Conservation (phyloP, 1,140 invertebrate genomes). For the Bilobella aurantiaca region DNA sequence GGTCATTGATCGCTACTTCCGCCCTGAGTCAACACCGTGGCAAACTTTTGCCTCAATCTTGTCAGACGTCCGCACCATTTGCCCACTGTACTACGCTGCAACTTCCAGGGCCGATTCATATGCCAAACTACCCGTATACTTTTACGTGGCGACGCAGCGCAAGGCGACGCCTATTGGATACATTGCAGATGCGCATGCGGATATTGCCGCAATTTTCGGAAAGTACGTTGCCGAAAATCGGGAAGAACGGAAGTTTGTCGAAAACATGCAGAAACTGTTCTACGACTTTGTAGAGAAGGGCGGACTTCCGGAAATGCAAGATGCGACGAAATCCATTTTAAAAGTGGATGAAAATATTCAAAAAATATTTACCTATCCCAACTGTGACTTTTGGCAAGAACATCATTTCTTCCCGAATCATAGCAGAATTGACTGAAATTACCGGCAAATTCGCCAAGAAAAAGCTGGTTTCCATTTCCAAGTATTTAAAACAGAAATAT, state of each 20-base stretch:
- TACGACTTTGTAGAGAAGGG: conserved; percentile 63
- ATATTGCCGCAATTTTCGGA: conserved; percentile 66
- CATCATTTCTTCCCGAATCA: conserved; percentile 61
- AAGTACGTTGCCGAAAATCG: conserved; percentile 57
- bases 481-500: no score
- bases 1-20: conserved; percentile 21
- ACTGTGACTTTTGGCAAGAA: conserved; percentile 63
- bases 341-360: conserved; percentile 44
- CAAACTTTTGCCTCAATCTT: conserved; percentile 48
- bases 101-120: conserved; percentile 44
- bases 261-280: conserved; percentile 68
- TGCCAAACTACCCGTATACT: conserved; percentile 45
- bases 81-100: conserved; percentile 55
- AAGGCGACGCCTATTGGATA: conserved; percentile 37
- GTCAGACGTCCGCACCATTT: conserved; percentile 65
- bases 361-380: conserved; percentile 43
- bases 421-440: conserved; percentile 49
- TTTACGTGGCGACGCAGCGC: conserved; percentile 60
- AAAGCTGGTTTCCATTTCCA: no score
- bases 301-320: conserved; percentile 42
- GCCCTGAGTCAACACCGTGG: conserved; percentile 25
- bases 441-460: no score
- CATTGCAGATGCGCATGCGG: conserved; percentile 53
- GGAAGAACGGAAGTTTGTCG: conserved; percentile 59
- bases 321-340: conserved; percentile 40